A percentile compares a stretch with the other conserved stretches of the same genome.
Conservation (phyloP, 2,113 vertebrate species). For the Pangasianodon hypophthalmus region DNA sequence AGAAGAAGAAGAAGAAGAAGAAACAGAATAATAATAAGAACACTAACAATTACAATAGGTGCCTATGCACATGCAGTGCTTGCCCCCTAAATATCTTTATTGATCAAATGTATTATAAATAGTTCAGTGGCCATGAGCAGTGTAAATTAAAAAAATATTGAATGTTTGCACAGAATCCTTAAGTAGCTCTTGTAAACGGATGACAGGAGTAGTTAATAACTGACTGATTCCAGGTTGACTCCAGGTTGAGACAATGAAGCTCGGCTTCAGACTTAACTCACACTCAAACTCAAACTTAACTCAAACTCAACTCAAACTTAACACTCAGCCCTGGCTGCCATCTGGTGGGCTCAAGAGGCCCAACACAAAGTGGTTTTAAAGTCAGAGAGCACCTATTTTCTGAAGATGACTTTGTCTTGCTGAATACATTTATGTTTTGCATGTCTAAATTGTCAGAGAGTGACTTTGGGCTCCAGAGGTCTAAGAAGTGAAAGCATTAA, state of each 20-base stretch:
- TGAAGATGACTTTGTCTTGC: not conserved
- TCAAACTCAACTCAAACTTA: not conserved
- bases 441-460: not conserved
- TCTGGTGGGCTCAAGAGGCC: not conserved
- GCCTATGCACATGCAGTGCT: too few relatives aligned
- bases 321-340: not conserved
- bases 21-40: too few relatives aligned
- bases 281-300: not conserved
- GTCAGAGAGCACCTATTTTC: not conserved
- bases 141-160: not conserved
- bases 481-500: constrained; percentile 25
- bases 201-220: not conserved
- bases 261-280: not conserved
- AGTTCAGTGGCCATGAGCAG: not conserved
- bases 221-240: not conserved
- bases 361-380: not conserved
- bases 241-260: not conserved
- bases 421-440: not conserved
- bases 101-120: not conserved
- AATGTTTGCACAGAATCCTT: not conserved
- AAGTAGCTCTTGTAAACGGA: not conserved
- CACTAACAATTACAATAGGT: too few relatives aligned
- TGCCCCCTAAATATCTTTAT: not conserved
- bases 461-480: not conserved
- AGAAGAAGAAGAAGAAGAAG: too few relatives aligned